A percentile compares a stretch with the other conserved stretches of the same genome.
Evolutionary conservation across 2,113 vertebrate species (phyloP).

Genomic region (Neolamprologus fasciatus): DNA sequence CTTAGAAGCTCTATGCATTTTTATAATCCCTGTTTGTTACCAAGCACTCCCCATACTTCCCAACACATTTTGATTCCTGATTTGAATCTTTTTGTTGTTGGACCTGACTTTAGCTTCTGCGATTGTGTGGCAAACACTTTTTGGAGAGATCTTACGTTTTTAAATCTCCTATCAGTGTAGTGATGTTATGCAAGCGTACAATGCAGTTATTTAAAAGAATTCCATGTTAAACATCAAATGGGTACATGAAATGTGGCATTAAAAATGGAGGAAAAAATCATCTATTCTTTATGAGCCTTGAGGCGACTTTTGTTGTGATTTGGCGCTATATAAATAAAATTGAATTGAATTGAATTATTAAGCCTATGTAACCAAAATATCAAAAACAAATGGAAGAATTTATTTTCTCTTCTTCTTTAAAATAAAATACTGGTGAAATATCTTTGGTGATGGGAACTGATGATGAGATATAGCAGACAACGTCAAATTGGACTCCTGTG

Average conservation of each 20-base stretch:
- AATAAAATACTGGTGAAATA: background rate
- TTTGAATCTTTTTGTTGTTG: background rate
- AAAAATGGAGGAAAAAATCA: background rate
- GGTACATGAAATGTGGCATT: background rate
- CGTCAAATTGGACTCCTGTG: background rate
- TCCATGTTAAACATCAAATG: background rate
- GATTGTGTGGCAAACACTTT: background rate
- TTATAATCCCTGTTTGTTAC: background rate
- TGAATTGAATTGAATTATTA: too few species aligned
- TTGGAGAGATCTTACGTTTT: background rate
- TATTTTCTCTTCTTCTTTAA: background rate
- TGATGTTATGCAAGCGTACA: background rate
- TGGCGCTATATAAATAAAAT: too few species aligned
- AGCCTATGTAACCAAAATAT: background rate
- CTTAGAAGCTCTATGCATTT: background rate
- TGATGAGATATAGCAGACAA: background rate
- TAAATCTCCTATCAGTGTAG: background rate
- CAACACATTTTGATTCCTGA: background rate
- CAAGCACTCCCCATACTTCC: background rate
- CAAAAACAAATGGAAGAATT: background rate
- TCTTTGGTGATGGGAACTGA: background rate
- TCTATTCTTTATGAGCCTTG: background rate
- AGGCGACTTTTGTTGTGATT: too few species aligned
- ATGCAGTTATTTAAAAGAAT: background rate
- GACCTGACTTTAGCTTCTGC: background rate